A percentile compares a stretch with the other conserved stretches of the same genome.
Conservation (phyloP, 1,140 invertebrate species). For the Solenopsis fugax region DNA sequence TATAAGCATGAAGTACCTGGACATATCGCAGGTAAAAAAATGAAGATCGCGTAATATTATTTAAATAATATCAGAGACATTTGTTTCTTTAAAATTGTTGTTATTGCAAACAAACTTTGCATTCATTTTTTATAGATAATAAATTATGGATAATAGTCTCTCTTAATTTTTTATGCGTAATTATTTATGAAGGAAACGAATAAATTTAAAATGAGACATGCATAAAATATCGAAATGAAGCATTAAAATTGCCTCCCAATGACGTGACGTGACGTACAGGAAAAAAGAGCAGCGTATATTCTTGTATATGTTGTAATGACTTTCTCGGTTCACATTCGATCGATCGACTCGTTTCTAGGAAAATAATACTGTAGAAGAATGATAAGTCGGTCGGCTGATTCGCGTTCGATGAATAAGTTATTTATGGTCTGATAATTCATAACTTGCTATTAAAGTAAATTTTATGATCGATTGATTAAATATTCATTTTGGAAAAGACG, state of each 20-base stretch:
- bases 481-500: not conserved
- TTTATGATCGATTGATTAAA: not conserved
- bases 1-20: not conserved
- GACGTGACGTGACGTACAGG: not conserved
- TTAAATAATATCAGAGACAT: not conserved
- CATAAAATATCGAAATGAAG: not conserved
- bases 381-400: constrained; percentile 32
- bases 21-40: not conserved
- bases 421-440: constrained; percentile 24
- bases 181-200: not conserved
- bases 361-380: constrained; percentile 37
- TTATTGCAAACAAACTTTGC: not conserved
- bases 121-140: not conserved
- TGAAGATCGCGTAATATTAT: not conserved
- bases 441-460: constrained; percentile 9
- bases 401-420: constrained; percentile 12
- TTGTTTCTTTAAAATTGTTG: not conserved
- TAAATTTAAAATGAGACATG: not conserved
- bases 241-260: not conserved
- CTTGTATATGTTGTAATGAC: constrained; percentile 23
- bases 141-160: not conserved
- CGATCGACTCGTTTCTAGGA: constrained; percentile 36
- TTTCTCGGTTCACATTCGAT: constrained; percentile 45
- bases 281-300: not conserved
- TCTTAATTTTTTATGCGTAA: not conserved